phyloP scores from a whole-genome alignment of 1,140 invertebrate genomes.

The Protaetia brevitarsis region DNA sequence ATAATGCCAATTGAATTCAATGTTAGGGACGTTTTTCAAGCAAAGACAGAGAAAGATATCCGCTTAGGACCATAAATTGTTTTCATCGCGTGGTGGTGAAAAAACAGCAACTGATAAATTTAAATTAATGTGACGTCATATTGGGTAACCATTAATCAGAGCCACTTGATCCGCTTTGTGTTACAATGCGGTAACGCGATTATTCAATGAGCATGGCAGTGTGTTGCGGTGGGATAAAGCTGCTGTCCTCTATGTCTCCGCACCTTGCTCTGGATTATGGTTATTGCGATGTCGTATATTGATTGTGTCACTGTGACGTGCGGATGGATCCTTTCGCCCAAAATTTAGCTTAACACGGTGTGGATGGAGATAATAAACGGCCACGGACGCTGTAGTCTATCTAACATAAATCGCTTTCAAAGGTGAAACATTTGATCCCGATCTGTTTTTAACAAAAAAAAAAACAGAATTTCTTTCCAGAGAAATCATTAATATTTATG shows the following conservation, averaged over 20 bases:
- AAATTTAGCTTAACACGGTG: slow-evolving; percentile 11
- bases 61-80: slow-evolving; percentile 19
- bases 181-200: slow-evolving; percentile 32
- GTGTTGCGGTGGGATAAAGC: slow-evolving; percentile 29
- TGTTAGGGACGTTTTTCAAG: not conserved
- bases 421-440: too few relatives aligned
- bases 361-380: slow-evolving; percentile 7
- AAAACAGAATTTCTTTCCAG: not conserved
- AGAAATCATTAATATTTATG: slow-evolving; percentile 14
- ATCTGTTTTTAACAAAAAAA: not conserved
- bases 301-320: slow-evolving; percentile 18
- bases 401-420: too few relatives aligned
- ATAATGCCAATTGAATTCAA: not conserved
- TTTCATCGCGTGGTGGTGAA: slow-evolving; percentile 5
- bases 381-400: not conserved
- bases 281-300: slow-evolving; percentile 23
- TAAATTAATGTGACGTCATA: slow-evolving; percentile 37
- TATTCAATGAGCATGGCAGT: slow-evolving; percentile 31
- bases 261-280: slow-evolving; percentile 25
- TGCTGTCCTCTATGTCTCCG: slow-evolving; percentile 23
- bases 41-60: not conserved
- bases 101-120: slow-evolving; percentile 30
- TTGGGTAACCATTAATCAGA: slow-evolving; percentile 37
- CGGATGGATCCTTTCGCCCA: slow-evolving; percentile 10
- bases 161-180: slow-evolving; percentile 34